These are phyloP conservation scores for Bombycilla garrulus DNA, from an alignment of 2,113 vertebrate genomes.

Conservation along the genomic window DNA sequence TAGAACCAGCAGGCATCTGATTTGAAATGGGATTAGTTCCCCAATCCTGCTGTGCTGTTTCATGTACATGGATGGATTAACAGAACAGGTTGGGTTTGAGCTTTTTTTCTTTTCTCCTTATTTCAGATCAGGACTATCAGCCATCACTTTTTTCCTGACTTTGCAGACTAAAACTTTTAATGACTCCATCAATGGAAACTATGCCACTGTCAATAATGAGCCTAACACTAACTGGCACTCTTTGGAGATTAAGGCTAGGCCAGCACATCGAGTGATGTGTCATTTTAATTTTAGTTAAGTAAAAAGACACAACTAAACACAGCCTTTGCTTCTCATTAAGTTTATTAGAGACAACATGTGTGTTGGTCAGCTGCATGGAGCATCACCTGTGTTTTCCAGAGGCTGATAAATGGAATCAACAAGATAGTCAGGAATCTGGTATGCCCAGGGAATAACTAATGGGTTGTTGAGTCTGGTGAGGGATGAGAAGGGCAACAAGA, in stretches of 20 bases:
- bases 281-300: slow-evolving; percentile 45
- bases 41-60: slow-evolving; percentile 40
- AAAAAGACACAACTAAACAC: slow-evolving; percentile 4
- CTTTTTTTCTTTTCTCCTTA: neutral
- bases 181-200: slow-evolving; percentile 40
- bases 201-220: slow-evolving; percentile 34
- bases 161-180: slow-evolving; percentile 51
- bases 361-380: neutral
- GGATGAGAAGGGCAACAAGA: neutral
- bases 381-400: neutral
- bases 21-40: slow-evolving; percentile 59
- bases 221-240: slow-evolving; percentile 35
- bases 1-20: slow-evolving; percentile 47
- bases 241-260: neutral
- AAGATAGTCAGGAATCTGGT: neutral
- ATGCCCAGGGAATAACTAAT: neutral
- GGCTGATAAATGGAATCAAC: neutral
- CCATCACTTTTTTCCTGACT: slow-evolving; percentile 23
- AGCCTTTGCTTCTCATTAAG: neutral
- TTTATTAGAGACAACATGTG: neutral
- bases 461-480: neutral
- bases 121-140: slow-evolving; percentile 23
- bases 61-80: slow-evolving; percentile 38
- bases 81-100: slow-evolving; percentile 12
- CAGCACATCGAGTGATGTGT: neutral